Evolutionary conservation across 2,797 vertebrate genomes (phyloP).

Genomic region (Pangasius krempfi): DNA sequence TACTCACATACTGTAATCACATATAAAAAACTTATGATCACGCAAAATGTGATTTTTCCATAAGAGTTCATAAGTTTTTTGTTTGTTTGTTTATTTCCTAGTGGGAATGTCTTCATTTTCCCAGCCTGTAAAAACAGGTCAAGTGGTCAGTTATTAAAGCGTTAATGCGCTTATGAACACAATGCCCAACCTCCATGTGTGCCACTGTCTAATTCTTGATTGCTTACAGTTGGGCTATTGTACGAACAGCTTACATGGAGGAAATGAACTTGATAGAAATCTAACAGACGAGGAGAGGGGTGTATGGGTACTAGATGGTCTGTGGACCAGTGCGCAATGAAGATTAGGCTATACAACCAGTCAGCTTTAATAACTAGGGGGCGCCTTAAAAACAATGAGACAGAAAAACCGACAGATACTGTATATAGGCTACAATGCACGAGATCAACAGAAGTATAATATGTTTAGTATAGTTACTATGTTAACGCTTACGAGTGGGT

Average conservation of each 20-base stretch:
- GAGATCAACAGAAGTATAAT: not conserved
- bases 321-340: not conserved
- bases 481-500: not conserved
- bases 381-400: not conserved
- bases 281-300: not conserved
- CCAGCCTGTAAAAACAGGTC: not conserved
- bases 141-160: not conserved
- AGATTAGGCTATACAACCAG: not conserved
- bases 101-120: not conserved
- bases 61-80: not conserved
- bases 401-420: not conserved
- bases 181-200: not conserved
- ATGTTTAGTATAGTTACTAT: not conserved
- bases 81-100: not conserved
- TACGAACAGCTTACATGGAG: not conserved
- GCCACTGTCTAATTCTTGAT: not conserved
- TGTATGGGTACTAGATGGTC: not conserved
- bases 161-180: not conserved
- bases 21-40: too few species aligned
- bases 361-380: not conserved
- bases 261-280: not conserved
- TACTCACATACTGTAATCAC: too few species aligned
- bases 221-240: not conserved
- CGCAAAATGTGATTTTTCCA: not conserved
- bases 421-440: not conserved